phyloP scores from a whole-genome alignment of 2,113 vertebrate species.

The Galemys pyrenaicus region DNA sequence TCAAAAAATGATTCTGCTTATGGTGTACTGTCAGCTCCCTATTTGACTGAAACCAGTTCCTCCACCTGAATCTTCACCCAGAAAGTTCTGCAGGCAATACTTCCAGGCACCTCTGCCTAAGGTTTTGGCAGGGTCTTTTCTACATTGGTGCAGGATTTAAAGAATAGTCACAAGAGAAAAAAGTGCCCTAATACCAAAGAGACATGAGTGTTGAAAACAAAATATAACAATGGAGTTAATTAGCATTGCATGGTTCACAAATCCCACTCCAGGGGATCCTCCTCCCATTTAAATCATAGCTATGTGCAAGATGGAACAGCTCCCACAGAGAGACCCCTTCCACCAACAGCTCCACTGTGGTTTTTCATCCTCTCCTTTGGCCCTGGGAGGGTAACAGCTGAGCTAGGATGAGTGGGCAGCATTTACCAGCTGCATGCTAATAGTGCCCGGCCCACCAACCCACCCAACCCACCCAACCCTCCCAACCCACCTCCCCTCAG shows the following conservation, averaged over 20 bases:
- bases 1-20: constrained; percentile 65
- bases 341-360: constrained; percentile 44
- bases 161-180: constrained; percentile 79
- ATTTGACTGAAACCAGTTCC: constrained; percentile 15
- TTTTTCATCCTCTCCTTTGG: constrained; percentile 79
- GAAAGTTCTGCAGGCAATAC: constrained; percentile 70
- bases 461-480: neutral
- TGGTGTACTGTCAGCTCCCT: constrained; percentile 57
- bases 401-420: constrained; percentile 74
- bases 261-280: constrained; percentile 82
- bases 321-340: constrained; percentile 81
- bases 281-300: constrained; percentile 83
- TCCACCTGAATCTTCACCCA: constrained; percentile 68
- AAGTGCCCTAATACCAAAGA: constrained; percentile 79
- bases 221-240: constrained; percentile 87
- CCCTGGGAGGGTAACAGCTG: constrained; percentile 82
- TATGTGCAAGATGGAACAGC: constrained; percentile 75
- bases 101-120: constrained; percentile 73
- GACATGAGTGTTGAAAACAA: constrained; percentile 83
- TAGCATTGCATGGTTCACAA: constrained; percentile 85
- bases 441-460: constrained; percentile 49
- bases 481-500: neutral
- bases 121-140: constrained; percentile 69
- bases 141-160: constrained; percentile 79
- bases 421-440: constrained; percentile 83